Conservation (phyloP, 2,113 vertebrate species). For the rat (Rattus norvegicus) region DNA sequence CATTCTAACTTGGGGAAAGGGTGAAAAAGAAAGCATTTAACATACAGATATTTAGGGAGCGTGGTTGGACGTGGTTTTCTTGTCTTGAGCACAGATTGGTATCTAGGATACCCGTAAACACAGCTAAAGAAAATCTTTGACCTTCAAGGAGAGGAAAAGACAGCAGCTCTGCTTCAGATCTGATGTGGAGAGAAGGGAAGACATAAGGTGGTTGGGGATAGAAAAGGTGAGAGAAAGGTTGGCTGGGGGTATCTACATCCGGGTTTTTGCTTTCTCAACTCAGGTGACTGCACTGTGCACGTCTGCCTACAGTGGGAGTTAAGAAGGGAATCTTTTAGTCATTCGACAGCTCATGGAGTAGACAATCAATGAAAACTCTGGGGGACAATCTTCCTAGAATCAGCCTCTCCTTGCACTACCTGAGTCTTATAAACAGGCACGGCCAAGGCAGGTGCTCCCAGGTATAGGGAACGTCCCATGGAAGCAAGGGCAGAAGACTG, state of each 20-base stretch:
- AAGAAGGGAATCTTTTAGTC: background rate
- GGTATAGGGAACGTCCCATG: background rate
- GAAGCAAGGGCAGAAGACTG: background rate
- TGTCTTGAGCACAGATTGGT: constrained; percentile 37
- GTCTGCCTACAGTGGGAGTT: background rate
- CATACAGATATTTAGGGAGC: background rate
- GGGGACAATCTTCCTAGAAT: background rate
- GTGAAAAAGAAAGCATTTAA: background rate
- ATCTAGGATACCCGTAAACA: background rate
- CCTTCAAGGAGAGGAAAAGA: constrained; percentile 36
- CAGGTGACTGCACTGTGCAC: background rate
- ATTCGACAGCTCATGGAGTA: background rate
- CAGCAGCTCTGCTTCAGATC: constrained; percentile 24
- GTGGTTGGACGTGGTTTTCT: constrained; percentile 50
- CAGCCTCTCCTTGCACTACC: background rate
- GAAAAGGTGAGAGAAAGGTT: background rate
- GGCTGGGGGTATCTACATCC: background rate
- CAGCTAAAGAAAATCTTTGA: constrained; percentile 36
- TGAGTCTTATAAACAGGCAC: background rate
- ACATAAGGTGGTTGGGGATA: background rate
- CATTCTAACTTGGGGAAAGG: background rate
- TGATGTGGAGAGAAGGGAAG: background rate
- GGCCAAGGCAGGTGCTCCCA: background rate
- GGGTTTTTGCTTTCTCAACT: background rate
- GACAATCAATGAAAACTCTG: background rate